Base-by-base conservation (phyloP, 2,797 vertebrate genomes). In the Champsocephalus esox region DNA sequence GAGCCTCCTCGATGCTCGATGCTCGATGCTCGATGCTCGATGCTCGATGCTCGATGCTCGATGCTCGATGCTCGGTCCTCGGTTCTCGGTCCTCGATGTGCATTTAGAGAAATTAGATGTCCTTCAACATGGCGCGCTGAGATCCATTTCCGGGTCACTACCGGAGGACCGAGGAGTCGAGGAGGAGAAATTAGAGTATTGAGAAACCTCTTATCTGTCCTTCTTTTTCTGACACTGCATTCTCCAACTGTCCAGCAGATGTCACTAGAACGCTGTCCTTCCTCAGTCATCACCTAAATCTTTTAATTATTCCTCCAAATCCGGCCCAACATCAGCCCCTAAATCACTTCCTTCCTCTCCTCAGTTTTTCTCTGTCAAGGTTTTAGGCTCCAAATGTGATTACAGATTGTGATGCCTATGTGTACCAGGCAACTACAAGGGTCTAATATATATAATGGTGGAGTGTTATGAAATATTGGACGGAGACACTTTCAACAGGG, bases 261-360 rank as follows among this genome's bases (percentile, higher is more conserved):
- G 70, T 49, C 80, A 19, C 49, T 41, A 46, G 43, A 68, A 69
- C 58, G 49, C 79, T 75, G 43, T 44, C 1, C 48, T 55, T 11
- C 1, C 12, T 48, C 51, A 17, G 14, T 14, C 57, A 28, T 49
- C 2, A 51, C 7, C 11, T 2, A 8, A 61, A 48, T 6, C 17
- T 72, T 28, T n/a, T 66, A 12, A 19, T 7, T 6, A 24, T n/a
- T 54, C 5, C 13, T 6, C 49, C 1, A 2, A 1, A 17, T 3
- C 0, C 13, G 60, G 46, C 21, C 38, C 12, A 44, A 16, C 52
- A 24, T 24, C 4, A 50, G 8, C 21, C 9, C 9, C 21, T 57
- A 21, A 56, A 16, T 49, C 51, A 56, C 11, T 28, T 7, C n/a
- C n/a, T 55, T 51, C 38, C 44, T 50, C 2, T 19, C 17, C 4